phyloP scores from a whole-genome alignment of 2,797 vertebrate species.

The Amphiprion clarkii region DNA sequence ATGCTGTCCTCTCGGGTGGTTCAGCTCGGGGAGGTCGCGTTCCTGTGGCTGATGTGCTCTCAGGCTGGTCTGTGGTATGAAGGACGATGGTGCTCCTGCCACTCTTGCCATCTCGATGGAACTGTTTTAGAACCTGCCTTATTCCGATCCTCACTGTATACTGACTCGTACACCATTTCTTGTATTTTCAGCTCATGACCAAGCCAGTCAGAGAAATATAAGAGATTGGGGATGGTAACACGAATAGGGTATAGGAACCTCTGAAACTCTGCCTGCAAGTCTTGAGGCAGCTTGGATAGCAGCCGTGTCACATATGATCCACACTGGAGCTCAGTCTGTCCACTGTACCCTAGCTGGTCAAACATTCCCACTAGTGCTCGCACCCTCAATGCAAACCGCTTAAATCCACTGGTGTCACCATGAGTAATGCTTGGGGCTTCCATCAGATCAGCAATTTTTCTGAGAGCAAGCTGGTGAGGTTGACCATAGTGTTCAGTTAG shows the following conservation, averaged over 20 bases:
- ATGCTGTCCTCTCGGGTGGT: fast-evolving
- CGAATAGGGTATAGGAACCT: neutral
- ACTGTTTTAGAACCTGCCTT: fast-evolving
- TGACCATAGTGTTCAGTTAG: no score
- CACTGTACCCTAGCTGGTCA: neutral
- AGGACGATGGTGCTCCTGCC: neutral
- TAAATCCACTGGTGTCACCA: no score
- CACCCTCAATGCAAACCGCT: no score
- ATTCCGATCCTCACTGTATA: fast-evolving
- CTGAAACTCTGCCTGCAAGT: neutral
- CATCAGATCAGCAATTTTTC: no score
- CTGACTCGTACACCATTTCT: neutral
- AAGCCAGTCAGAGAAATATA: neutral
- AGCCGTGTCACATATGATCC: neutral
- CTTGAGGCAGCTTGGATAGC: neutral
- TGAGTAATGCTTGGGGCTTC: no score
- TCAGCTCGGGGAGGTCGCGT: fast-evolving
- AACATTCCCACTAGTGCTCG: no score
- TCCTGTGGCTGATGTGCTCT: fast-evolving
- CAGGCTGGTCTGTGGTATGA: neutral
- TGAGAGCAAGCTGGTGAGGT: no score
- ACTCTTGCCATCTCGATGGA: fast-evolving
- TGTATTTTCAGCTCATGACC: neutral
- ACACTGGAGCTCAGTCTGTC: neutral
- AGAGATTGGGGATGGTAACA: neutral